phyloP scores from a whole-genome alignment of 2,888 invertebrate species.

The Hecatera dysodea region DNA sequence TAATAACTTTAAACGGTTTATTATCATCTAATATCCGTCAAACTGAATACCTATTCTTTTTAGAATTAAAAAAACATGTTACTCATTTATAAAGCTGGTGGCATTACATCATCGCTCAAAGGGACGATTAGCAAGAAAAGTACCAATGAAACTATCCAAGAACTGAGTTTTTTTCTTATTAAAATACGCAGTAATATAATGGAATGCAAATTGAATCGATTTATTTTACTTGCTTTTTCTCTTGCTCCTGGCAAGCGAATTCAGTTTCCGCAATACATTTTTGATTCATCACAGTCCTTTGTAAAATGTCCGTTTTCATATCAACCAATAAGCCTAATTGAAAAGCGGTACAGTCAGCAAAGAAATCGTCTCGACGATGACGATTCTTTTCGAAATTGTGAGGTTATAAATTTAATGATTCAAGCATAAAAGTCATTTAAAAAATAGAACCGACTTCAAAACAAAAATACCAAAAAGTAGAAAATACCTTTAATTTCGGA shows the following conservation, averaged over 20 bases:
- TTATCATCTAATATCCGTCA: background rate
- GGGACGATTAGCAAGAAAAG: background rate
- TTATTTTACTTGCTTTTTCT: background rate
- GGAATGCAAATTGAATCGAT: background rate
- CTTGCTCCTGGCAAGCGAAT: background rate
- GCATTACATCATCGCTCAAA: background rate
- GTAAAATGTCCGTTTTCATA: background rate
- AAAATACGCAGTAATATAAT: too few species aligned
- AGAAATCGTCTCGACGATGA: background rate
- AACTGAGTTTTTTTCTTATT: too few species aligned
- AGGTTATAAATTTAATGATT: background rate
- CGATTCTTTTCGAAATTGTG: background rate
- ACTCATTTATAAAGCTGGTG: background rate
- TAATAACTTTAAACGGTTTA: background rate
- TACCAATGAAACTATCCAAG: too few species aligned
- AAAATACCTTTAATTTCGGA: too few species aligned
- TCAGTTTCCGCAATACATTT: conserved; percentile 5
- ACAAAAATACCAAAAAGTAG: too few species aligned
- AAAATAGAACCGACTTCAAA: too few species aligned
- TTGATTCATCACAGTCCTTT: background rate
- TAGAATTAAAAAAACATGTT: background rate
- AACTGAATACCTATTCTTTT: background rate
- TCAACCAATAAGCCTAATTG: conserved; percentile 4
- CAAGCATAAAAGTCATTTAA: too few species aligned
- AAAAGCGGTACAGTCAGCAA: conserved; percentile 1